phyloP scores from a whole-genome alignment of 2,797 vertebrate genomes.

The Setipinna tenuifilis region DNA sequence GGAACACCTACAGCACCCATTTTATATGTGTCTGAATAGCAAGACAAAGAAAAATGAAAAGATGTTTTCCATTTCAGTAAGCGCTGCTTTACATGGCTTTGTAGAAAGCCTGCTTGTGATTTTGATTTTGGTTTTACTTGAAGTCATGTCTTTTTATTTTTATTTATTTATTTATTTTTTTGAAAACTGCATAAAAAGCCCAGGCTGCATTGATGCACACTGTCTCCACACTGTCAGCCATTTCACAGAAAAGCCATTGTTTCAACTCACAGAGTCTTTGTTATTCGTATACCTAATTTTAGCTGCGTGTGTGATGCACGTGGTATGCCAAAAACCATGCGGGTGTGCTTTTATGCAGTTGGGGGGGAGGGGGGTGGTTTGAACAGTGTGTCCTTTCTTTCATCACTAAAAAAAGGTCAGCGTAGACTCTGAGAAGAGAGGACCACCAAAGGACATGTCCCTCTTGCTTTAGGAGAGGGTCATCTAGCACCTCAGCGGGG shows the following conservation, averaged over 20 bases:
- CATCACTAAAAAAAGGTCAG: neutral
- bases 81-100: neutral
- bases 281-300: conserved; percentile 7
- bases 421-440: neutral
- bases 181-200: neutral
- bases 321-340: neutral
- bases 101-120: neutral
- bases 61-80: too few relatives aligned
- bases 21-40: too few relatives aligned
- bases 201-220: neutral
- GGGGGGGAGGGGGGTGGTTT: neutral
- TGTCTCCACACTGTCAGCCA: neutral
- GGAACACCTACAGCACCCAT: too few relatives aligned
- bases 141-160: neutral
- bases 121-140: neutral
- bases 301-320: neutral
- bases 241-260: conserved; percentile 9
- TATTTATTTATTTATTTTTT: neutral
- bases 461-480: neutral
- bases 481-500: neutral
- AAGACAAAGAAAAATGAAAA: too few relatives aligned
- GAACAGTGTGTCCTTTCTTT: neutral
- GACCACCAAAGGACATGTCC: neutral
- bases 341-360: neutral
- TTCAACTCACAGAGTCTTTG: neutral